phyloP scores from a whole-genome alignment of 1,140 invertebrate genomes.

The Bombus huntii region DNA sequence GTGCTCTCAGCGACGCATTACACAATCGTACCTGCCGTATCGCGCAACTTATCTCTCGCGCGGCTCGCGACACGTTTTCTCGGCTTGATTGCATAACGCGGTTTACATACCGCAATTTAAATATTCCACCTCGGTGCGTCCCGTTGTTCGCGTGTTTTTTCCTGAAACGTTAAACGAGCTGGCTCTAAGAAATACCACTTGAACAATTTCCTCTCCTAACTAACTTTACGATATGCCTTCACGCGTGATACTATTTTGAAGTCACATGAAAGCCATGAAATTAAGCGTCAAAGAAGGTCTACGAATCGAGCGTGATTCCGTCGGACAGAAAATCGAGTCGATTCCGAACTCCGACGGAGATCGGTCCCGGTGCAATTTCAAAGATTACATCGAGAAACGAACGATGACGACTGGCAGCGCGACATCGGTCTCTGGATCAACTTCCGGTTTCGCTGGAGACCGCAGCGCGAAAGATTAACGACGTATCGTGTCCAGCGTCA shows the following conservation, averaged over 20 bases:
- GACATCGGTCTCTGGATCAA: conserved; percentile 50
- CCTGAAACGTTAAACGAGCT: conserved; percentile 6
- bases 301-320: conserved; percentile 46
- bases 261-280: neutral
- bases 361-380: conserved; percentile 71
- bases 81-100: conserved; percentile 17
- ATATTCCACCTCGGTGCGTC: conserved; percentile 27
- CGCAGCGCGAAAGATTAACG: conserved; percentile 65
- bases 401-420: conserved; percentile 62
- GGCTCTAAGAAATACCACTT: no score
- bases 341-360: conserved; percentile 50
- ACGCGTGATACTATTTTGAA: neutral
- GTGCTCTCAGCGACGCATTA: neutral
- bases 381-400: conserved; percentile 69
- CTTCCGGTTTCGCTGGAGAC: conserved; percentile 60
- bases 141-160: neutral
- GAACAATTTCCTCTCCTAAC: neutral
- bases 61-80: conserved; percentile 15
- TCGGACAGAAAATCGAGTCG: conserved; percentile 38
- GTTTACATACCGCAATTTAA: conserved; percentile 38
- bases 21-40: conserved; percentile 9
- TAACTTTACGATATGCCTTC: no score
- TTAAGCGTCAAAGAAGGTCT: conserved; percentile 64
- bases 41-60: conserved; percentile 25
- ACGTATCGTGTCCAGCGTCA: conserved; percentile 63